A percentile compares a stretch with the other conserved stretches of the same genome.
Conservation (phyloP, 2,113 vertebrate species). For the Chaenogobius annularis region DNA sequence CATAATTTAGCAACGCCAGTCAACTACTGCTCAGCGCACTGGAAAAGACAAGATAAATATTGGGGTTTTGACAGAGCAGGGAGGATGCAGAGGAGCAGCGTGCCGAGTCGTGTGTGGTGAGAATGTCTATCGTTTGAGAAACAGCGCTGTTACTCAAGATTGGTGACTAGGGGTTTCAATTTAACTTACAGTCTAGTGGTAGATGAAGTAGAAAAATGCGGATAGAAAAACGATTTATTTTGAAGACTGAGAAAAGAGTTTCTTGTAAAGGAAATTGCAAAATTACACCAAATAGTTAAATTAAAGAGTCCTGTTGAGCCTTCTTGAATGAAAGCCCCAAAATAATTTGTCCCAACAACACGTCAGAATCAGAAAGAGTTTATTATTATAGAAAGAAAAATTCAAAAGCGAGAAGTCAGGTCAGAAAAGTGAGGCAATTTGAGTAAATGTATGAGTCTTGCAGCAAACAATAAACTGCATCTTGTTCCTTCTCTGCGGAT, state of each 20-base stretch:
- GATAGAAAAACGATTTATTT: not conserved
- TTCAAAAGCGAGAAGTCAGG: not conserved
- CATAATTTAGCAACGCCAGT: constrained; percentile 66
- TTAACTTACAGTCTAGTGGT: constrained; percentile 6
- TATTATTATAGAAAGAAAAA: too few species aligned
- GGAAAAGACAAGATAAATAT: constrained; percentile 66
- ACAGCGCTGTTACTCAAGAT: not conserved
- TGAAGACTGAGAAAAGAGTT: not conserved
- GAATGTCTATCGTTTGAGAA: constrained; percentile 7
- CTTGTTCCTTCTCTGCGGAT: not conserved
- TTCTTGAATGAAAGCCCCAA: not conserved
- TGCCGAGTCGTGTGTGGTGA: constrained; percentile 17
- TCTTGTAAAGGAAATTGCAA: not conserved
- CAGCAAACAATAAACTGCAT: not conserved
- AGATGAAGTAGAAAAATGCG: not conserved
- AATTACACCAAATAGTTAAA: not conserved
- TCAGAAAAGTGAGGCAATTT: not conserved
- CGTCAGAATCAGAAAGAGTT: too few species aligned
- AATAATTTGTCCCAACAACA: not conserved
- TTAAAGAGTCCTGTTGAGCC: not conserved
- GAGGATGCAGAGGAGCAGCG: constrained; percentile 29
- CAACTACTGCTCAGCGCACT: constrained; percentile 46
- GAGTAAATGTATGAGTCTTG: not conserved
- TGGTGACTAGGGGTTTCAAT: constrained; percentile 16
- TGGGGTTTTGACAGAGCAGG: constrained; percentile 38